A percentile compares a stretch with the other conserved stretches of the same genome.
These are phyloP conservation scores for Penaeus japonicus DNA, from an alignment of 1,140 invertebrate species.

Conservation along the genomic window DNA sequence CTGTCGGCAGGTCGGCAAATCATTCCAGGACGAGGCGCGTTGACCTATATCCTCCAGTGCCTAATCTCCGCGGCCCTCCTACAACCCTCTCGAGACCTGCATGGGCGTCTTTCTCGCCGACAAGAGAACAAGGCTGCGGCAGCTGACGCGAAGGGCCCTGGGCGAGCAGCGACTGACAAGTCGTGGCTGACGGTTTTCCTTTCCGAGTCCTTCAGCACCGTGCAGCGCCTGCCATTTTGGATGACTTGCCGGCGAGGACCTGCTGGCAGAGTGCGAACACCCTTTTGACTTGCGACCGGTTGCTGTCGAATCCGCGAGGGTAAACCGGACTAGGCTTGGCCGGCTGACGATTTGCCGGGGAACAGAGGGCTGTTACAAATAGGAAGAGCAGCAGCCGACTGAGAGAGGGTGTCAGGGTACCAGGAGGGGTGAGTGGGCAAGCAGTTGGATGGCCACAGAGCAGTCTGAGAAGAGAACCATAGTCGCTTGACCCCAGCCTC, in stretches of 20 bases:
- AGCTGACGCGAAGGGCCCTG: neutral
- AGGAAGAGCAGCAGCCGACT: neutral
- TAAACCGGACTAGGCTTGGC: neutral
- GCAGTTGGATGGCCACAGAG: constrained; percentile 51
- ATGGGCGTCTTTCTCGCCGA: neutral
- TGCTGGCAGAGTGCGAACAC: neutral
- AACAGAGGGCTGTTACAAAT: neutral
- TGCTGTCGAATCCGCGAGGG: neutral
- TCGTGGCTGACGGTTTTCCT: neutral
- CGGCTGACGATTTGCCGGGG: neutral
- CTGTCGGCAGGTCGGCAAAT: constrained; percentile 1
- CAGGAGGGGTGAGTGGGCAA: constrained; percentile 44
- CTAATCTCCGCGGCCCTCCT: neutral
- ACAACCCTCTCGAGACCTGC: neutral
- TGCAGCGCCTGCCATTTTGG: constrained; percentile 26
- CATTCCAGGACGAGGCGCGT: neutral
- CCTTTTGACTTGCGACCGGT: neutral
- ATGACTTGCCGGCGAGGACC: constrained; percentile 14
- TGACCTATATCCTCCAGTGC: constrained; percentile 27
- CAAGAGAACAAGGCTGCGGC: neutral
- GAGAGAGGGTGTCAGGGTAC: neutral
- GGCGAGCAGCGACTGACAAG: neutral
- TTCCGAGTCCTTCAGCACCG: neutral
- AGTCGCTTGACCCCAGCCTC: constrained; percentile 52
- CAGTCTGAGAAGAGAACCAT: constrained; percentile 53